Evolutionary conservation across 2,888 invertebrate genomes (phyloP).

Genomic region (Molanna angustata): DNA sequence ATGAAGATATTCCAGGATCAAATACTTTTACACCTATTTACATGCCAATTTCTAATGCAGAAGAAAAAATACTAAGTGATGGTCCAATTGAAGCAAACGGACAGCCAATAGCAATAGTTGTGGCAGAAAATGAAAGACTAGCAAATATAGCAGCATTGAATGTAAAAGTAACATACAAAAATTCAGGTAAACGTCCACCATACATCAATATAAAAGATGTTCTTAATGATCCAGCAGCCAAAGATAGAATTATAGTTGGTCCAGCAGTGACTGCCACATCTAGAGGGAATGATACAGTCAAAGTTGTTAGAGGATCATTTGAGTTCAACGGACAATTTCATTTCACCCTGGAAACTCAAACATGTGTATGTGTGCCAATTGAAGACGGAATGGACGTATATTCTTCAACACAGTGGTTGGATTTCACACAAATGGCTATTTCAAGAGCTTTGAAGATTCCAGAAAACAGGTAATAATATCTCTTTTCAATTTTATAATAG

Average conservation of each 20-base stretch:
- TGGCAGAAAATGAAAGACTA: slow-evolving; percentile 59
- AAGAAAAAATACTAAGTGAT: slow-evolving; percentile 57
- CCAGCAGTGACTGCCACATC: slow-evolving; percentile 40
- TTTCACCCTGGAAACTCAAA: slow-evolving; percentile 74
- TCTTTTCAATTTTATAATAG: too few relatives aligned
- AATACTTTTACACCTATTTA: slow-evolving; percentile 55
- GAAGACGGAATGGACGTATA: slow-evolving; percentile 68
- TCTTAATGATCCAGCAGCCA: slow-evolving; percentile 45
- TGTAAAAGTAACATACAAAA: slow-evolving; percentile 57
- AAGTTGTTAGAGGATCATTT: slow-evolving; percentile 57
- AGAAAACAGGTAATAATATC: slow-evolving; percentile 59
- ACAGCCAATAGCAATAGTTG: slow-evolving; percentile 73
- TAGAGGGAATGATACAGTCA: slow-evolving; percentile 45
- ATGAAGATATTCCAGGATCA: slow-evolving; percentile 68
- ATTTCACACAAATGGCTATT: slow-evolving; percentile 56
- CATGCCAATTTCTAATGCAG: slow-evolving; percentile 34
- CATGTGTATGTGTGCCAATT: slow-evolving; percentile 59
- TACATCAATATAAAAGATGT: slow-evolving; percentile 52
- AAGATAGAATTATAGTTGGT: slow-evolving; percentile 45
- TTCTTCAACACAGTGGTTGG: slow-evolving; percentile 64
- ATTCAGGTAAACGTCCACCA: slow-evolving; percentile 44
- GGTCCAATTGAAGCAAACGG: slow-evolving; percentile 61
- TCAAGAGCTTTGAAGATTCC: slow-evolving; percentile 54
- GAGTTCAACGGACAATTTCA: slow-evolving; percentile 67
- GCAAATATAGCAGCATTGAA: slow-evolving; percentile 58